phyloP scores from a whole-genome alignment of 2,888 invertebrate species.

The Deroplatys truncata region DNA sequence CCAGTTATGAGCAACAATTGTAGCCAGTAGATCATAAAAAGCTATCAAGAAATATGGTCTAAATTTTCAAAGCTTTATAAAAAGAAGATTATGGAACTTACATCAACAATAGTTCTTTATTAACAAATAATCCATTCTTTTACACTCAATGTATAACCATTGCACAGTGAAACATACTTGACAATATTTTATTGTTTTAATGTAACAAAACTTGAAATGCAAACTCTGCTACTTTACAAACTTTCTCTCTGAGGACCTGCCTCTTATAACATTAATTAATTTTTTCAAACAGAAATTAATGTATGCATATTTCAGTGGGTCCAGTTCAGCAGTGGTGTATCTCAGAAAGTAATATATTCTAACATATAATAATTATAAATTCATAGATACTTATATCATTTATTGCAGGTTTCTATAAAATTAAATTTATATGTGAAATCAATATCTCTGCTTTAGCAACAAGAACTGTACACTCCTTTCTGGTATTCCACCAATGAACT shows the following conservation, averaged over 20 bases:
- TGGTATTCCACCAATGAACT: background rate
- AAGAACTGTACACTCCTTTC: background rate
- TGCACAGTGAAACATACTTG: background rate
- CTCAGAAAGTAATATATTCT: too few relatives aligned
- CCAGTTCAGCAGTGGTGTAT: too few relatives aligned
- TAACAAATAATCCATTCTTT: background rate
- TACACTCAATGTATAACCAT: background rate
- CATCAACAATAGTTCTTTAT: background rate
- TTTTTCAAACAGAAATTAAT: too few relatives aligned
- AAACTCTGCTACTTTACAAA: background rate
- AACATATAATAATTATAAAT: background rate
- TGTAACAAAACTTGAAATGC: background rate
- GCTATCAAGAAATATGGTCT: too few relatives aligned
- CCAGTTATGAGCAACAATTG: too few relatives aligned
- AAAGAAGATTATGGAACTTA: background rate
- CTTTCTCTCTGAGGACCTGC: background rate
- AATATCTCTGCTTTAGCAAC: background rate
- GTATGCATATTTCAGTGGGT: too few relatives aligned
- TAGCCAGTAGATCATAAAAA: too few relatives aligned
- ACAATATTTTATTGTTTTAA: background rate
- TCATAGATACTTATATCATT: background rate
- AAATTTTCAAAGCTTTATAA: too few relatives aligned
- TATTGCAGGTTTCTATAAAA: background rate
- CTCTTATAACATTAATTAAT: background rate
- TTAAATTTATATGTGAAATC: background rate